Evolutionary conservation across 2,113 vertebrate genomes (phyloP), one percentile per base, ranked within the genome.

Genomic region (Sinosuthora webbiana): DNA sequence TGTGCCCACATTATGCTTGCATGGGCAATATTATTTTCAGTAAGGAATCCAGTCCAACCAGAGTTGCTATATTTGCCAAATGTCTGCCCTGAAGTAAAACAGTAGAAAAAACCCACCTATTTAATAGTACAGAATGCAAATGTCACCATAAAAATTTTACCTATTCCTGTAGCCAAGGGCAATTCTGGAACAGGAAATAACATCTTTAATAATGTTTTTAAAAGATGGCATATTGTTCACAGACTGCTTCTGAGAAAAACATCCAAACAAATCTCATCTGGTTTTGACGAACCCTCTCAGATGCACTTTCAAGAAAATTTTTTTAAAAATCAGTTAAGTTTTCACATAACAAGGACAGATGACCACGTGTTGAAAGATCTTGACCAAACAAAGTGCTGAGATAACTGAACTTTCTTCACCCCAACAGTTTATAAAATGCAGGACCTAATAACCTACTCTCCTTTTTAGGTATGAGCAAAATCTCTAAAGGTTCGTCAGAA

Each of bases 211-310:
- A 89, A 69, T 52, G 49, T 45, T 90, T 82, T 87, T 68, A 59
- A 93, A 95, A 84, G 27, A 82, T 87, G 76, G 39, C 16, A 4
- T 60, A 78, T 84, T 82, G 71, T 75, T 82, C 39, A 80, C 41
- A 87, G 76, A 83, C 53, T 81, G 59, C 74, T 90, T 94, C 82
- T 67, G 67, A 95, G 79, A 64, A 95, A 96, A 91, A 70, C 45
- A 91, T 71, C 45, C 37, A 87, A 70, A 89, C 33, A 81, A 89
- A 96, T 70, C 25, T 94, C 27, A 84, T 65, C 49, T 76, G 20
- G 30, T 86, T 56, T 87, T 95, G 84, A 56, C 35, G 78, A 94
- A 85, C 28, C 47, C 80, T 82, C 67, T 64, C 64, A 60, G 64
- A 87, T 42, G 27, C 35, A 83, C 37, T 64, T 93, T 67, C 75